These are phyloP conservation scores for Procambarus virginalis DNA, from an alignment of 1,140 invertebrate species.

Conservation along the genomic window DNA sequence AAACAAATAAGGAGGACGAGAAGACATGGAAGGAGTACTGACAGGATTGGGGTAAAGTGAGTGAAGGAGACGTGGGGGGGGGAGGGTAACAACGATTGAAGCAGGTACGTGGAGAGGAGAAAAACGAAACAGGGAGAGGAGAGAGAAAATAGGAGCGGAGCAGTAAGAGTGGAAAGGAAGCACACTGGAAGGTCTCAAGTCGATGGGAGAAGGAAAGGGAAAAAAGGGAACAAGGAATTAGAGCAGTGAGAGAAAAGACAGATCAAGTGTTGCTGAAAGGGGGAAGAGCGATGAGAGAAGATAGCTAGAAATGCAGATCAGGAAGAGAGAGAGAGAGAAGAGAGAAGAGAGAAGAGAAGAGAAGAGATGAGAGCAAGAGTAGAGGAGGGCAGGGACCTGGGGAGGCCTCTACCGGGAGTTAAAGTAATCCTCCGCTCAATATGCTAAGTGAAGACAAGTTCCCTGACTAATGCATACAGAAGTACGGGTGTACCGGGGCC, in stretches of 20 bases:
- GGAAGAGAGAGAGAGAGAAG: neutral
- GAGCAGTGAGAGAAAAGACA: no score
- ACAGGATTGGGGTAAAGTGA: no score
- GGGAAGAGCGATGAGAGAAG: neutral
- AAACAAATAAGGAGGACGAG: no score
- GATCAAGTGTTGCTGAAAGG: neutral
- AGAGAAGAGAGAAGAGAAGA: no score
- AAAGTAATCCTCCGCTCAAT: neutral
- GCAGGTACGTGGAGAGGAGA: no score
- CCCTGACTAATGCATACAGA: neutral
- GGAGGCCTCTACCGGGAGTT: neutral
- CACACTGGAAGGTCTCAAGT: neutral
- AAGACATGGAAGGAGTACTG: no score
- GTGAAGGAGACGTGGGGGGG: no score
- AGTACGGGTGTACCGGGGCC: neutral
- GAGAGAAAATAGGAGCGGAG: neutral
- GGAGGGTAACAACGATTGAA: neutral
- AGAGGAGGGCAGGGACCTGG: neutral
- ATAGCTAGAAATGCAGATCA: no score
- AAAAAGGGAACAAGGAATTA: neutral
- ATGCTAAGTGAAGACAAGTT: neutral
- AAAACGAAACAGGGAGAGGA: neutral
- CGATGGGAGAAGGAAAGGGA: neutral
- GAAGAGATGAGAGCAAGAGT: neutral
- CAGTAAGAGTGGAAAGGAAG: neutral